These are phyloP conservation scores for Hylyphantes graminicola DNA, from an alignment of 1,140 invertebrate species.

Conservation along the genomic window DNA sequence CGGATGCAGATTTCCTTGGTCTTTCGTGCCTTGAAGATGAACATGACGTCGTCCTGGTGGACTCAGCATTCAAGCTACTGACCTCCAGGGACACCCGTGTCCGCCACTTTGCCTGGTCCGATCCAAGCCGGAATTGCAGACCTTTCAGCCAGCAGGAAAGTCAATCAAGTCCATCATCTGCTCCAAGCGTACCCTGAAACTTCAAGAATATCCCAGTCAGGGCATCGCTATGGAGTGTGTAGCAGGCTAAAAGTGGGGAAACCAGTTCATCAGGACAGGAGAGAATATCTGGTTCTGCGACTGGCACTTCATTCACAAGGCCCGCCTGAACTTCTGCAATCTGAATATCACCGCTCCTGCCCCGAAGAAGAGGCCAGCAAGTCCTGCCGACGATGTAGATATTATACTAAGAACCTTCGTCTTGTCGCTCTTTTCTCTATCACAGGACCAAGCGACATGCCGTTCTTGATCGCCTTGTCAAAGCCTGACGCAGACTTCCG, in stretches of 20 bases:
- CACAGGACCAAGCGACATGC: neutral
- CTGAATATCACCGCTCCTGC: neutral
- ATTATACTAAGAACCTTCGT: too few species aligned
- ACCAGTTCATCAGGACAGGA: constrained; percentile 56
- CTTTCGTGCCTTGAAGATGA: neutral
- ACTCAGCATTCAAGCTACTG: constrained; percentile 7
- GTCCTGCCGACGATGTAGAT: constrained; percentile 4
- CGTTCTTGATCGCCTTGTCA: too few species aligned
- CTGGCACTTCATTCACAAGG: constrained; percentile 66
- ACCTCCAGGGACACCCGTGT: neutral
- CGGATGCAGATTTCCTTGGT: neutral
- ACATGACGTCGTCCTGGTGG: neutral
- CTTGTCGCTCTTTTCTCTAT: too few species aligned
- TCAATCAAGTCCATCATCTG: too few species aligned
- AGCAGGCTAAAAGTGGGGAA: neutral
- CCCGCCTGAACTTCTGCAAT: constrained; percentile 39
- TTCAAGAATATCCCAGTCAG: too few species aligned
- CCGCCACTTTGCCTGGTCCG: neutral
- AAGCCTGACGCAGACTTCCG: neutral
- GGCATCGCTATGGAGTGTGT: neutral
- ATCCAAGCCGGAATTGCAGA: too few species aligned
- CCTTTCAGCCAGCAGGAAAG: too few species aligned
- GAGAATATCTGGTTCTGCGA: too few species aligned
- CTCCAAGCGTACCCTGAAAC: too few species aligned
- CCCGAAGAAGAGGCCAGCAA: too few species aligned